phyloP scores from a whole-genome alignment of 2,888 invertebrate genomes.

The Ennomos fuscantarius region DNA sequence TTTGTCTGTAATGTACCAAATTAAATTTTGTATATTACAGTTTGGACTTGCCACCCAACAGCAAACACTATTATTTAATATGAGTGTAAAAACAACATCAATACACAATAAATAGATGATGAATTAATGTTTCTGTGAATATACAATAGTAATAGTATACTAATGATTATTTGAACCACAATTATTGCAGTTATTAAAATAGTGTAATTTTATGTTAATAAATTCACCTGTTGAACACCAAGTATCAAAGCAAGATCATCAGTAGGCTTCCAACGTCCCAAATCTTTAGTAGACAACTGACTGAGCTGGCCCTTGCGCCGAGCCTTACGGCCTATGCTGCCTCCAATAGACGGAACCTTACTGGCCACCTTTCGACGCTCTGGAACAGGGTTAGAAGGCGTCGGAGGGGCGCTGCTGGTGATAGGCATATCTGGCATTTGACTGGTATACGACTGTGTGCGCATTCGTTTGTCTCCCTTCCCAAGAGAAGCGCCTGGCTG shows the following conservation, averaged over 20 bases:
- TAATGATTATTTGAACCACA: too few relatives aligned
- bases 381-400: constrained; percentile 55
- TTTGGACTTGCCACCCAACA: too few relatives aligned
- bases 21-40: too few relatives aligned
- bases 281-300: constrained; percentile 91
- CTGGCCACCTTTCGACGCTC: constrained; percentile 67
- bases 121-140: too few relatives aligned
- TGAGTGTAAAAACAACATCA: too few relatives aligned
- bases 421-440: constrained; percentile 78
- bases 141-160: too few relatives aligned
- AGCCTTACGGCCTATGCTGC: constrained; percentile 72
- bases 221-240: constrained; percentile 94
- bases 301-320: constrained; percentile 88
- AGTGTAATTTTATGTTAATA: background rate
- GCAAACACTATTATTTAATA: too few relatives aligned
- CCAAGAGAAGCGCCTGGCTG: constrained; percentile 84
- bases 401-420: constrained; percentile 51
- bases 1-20: constrained; percentile 84
- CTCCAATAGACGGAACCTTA: constrained; percentile 70
- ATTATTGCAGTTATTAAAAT: too few relatives aligned
- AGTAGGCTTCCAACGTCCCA: constrained; percentile 98
- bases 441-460: constrained; percentile 81
- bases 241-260: constrained; percentile 98
- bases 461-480: constrained; percentile 76
- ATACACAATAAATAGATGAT: too few relatives aligned